phyloP scores from a whole-genome alignment of 2,888 invertebrate genomes.

The Stratiomys singularior region DNA sequence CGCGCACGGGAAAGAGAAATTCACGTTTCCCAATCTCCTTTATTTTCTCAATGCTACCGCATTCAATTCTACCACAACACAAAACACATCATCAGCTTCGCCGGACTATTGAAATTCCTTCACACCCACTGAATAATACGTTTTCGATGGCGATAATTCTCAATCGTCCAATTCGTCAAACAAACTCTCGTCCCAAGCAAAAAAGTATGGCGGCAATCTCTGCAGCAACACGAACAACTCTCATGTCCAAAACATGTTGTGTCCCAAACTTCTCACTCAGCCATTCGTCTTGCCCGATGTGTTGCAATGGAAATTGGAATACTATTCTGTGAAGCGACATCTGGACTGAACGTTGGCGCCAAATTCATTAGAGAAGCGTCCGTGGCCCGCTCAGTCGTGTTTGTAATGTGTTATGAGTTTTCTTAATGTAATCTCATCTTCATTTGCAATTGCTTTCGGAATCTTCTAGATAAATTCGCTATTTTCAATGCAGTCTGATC shows the following conservation, averaged over 20 bases:
- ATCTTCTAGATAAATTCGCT: no score
- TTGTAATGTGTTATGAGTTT: no score
- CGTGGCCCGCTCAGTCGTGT: no score
- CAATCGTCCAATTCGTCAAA: slow-evolving; percentile 47
- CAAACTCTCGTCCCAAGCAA: slow-evolving; percentile 49
- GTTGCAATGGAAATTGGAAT: not conserved
- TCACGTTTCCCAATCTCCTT: slow-evolving; percentile 38
- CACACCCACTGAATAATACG: not conserved
- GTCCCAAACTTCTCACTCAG: slow-evolving; percentile 27
- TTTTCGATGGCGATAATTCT: slow-evolving; percentile 40
- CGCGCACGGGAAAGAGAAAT: slow-evolving; percentile 50
- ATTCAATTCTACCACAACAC: slow-evolving; percentile 18
- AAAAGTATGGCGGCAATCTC: slow-evolving; percentile 51
- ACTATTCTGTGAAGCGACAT: no score
- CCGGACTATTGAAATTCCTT: not conserved
- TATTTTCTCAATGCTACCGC: slow-evolving; percentile 39
- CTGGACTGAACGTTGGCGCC: no score
- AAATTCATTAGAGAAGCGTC: no score
- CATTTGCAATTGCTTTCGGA: no score
- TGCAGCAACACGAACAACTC: not conserved
- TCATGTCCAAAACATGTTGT: not conserved
- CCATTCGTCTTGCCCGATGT: slow-evolving; percentile 13
- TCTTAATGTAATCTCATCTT: no score
- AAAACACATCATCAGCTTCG: no score
- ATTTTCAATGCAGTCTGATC: no score